These are phyloP conservation scores for Rhabdomys dilectus DNA, from an alignment of 2,113 vertebrate genomes.

Conservation along the genomic window DNA sequence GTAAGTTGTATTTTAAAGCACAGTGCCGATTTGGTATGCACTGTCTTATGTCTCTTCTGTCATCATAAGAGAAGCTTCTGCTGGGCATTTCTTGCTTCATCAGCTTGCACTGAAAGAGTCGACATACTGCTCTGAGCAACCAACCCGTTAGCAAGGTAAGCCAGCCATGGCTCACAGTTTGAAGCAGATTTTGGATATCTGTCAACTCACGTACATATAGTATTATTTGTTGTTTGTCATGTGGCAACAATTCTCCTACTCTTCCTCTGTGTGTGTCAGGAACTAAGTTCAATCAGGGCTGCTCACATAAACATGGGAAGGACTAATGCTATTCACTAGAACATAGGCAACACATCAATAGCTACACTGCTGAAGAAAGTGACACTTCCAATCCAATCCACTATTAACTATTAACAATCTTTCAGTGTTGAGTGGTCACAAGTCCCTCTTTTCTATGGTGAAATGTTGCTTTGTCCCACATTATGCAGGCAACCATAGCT, in stretches of 20 bases:
- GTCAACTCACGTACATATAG: not conserved
- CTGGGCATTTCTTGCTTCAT: not conserved
- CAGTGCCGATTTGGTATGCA: not conserved
- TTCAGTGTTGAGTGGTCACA: not conserved
- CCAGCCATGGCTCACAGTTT: not conserved
- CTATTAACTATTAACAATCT: not conserved
- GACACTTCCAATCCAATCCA: not conserved
- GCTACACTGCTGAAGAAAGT: not conserved
- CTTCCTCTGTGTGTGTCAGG: not conserved
- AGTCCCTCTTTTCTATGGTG: not conserved
- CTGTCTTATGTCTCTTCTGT: not conserved
- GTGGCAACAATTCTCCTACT: not conserved
- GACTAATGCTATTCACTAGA: not conserved
- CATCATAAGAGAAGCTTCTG: not conserved
- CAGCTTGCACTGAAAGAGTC: not conserved
- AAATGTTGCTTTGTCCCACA: not conserved
- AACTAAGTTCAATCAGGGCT: not conserved
- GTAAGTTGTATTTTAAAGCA: not conserved
- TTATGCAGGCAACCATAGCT: not conserved
- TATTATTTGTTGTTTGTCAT: not conserved
- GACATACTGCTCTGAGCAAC: not conserved
- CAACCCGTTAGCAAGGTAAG: not conserved
- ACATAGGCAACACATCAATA: not conserved
- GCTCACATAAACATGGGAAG: no score
- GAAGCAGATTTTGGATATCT: no score